A percentile compares a stretch with the other conserved stretches of the same genome.
phyloP scores from a whole-genome alignment of 92 coral and sea anemone species.

The Phymanthus crucifer region DNA sequence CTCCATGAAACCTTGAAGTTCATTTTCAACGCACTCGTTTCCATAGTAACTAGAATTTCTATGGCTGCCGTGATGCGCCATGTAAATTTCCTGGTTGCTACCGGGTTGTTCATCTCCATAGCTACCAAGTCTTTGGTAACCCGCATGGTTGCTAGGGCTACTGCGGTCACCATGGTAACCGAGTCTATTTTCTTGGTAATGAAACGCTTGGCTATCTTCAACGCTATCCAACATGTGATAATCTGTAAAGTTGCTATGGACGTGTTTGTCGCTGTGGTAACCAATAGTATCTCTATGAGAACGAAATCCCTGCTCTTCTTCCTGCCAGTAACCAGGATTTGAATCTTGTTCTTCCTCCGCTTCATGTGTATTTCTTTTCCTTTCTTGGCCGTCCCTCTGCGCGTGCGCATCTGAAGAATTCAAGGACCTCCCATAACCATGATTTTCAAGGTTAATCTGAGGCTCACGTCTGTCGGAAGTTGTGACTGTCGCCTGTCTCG shows the following conservation, averaged over 20 bases:
- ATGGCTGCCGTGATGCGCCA: too few species aligned
- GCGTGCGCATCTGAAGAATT: not conserved
- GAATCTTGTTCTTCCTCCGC: not conserved
- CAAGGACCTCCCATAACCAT: not conserved
- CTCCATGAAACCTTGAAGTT: constrained; percentile 8
- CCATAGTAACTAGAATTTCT: not conserved
- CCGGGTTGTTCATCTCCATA: not conserved
- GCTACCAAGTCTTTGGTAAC: not conserved
- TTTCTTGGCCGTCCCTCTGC: not conserved
- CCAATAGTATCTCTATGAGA: not conserved
- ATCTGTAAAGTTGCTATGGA: not conserved
- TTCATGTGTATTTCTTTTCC: not conserved
- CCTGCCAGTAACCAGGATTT: not conserved
- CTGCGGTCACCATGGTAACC: not conserved
- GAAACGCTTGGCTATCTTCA: not conserved
- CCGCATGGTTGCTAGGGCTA: not conserved
- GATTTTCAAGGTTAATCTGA: not conserved
- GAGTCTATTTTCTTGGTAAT: too few species aligned
- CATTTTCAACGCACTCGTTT: not conserved
- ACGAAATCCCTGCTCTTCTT: not conserved
- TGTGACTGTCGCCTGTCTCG: not conserved
- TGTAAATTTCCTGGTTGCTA: not conserved
- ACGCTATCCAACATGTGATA: not conserved
- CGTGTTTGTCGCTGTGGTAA: not conserved
- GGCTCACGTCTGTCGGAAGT: not conserved